Evolutionary conservation across 2,797 vertebrate genomes (phyloP).

Genomic region (Mormyrops boulengeri): DNA sequence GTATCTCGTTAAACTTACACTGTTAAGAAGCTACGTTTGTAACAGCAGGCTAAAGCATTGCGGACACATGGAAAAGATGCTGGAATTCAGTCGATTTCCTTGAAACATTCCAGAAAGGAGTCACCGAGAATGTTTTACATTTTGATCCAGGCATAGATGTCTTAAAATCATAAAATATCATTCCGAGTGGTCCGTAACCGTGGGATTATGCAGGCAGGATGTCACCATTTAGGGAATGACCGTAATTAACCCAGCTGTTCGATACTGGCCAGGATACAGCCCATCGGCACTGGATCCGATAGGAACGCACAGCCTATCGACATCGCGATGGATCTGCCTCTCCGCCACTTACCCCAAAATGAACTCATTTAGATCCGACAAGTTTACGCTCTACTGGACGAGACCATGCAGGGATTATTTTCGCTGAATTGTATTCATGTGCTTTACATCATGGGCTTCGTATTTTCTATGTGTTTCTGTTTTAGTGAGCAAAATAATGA

Average conservation of each 20-base stretch:
- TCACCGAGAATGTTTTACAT: not conserved
- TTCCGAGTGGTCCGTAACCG: not conserved
- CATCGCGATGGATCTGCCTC: not conserved
- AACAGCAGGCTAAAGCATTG: not conserved
- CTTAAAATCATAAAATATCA: not conserved
- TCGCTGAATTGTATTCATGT: not conserved
- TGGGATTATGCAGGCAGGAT: not conserved
- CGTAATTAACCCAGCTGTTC: not conserved
- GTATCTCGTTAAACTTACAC: not conserved
- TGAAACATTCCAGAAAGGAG: not conserved
- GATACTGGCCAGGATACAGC: not conserved
- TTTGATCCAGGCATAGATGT: not conserved
- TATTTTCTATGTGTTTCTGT: not conserved
- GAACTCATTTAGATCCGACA: not conserved
- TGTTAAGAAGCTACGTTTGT: not conserved
- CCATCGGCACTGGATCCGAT: not conserved
- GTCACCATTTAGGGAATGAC: not conserved
- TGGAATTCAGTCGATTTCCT: not conserved
- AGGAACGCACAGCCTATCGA: not conserved
- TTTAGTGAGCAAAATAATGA: not conserved
- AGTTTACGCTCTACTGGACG: not conserved
- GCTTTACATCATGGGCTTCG: not conserved
- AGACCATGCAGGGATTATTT: not conserved
- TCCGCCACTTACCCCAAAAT: not conserved
- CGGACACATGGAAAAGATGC: not conserved